Evolutionary conservation across 2,113 vertebrate genomes (phyloP).

Genomic region (Ivindomyrus marchei): DNA sequence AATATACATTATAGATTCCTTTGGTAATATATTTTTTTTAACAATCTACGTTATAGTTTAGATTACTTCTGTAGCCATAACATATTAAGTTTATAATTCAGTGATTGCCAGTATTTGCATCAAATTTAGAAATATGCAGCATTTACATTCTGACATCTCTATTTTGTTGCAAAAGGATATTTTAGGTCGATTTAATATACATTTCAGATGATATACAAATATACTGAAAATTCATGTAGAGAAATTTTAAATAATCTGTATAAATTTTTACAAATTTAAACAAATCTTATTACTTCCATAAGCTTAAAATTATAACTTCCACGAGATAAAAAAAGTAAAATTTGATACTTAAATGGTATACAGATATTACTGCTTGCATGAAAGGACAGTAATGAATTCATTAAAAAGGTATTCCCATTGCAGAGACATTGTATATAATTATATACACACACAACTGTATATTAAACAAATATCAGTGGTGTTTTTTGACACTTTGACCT

Average conservation of each 20-base stretch:
- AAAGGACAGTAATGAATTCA: neutral
- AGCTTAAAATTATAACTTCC: neutral
- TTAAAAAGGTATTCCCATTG: neutral
- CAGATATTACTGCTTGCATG: neutral
- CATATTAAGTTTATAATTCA: neutral
- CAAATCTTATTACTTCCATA: neutral
- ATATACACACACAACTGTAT: neutral
- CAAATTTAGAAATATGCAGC: neutral
- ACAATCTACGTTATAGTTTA: neutral
- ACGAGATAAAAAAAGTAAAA: neutral
- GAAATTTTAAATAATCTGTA: neutral
- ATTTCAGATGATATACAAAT: neutral
- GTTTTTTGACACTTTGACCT: neutral
- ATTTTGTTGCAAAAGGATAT: neutral
- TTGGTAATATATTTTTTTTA: neutral
- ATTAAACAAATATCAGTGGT: neutral
- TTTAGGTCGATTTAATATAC: neutral
- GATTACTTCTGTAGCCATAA: neutral
- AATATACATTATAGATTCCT: neutral
- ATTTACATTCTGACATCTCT: neutral
- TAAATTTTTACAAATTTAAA: neutral
- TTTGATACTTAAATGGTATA: neutral
- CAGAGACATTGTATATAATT: neutral
- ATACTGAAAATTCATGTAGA: neutral
- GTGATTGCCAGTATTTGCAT: neutral